phyloP scores from a whole-genome alignment of 1,140 invertebrate species.

The Danaus melanippus region DNA sequence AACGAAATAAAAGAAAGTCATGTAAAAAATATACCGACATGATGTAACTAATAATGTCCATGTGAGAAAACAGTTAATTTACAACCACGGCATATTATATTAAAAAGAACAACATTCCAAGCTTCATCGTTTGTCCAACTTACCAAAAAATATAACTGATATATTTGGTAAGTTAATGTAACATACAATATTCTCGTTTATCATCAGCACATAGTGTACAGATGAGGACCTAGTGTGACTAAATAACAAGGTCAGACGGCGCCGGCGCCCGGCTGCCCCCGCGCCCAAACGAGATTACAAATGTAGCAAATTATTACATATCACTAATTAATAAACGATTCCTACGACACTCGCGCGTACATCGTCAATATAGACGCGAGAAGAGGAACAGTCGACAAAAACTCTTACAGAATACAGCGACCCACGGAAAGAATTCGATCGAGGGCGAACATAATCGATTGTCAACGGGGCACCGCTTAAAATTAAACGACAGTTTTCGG shows the following conservation, averaged over 20 bases:
- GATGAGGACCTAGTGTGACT: constrained; percentile 7
- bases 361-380: not conserved
- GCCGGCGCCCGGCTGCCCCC: constrained; percentile 28
- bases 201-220: no score
- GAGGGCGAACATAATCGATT: constrained; percentile 62
- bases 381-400: no score
- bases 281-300: constrained; percentile 12
- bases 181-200: no score
- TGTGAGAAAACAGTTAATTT: no score
- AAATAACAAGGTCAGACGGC: constrained; percentile 34
- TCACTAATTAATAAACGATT: constrained; percentile 11
- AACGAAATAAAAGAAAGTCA: no score
- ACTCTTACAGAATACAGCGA: not conserved
- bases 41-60: no score
- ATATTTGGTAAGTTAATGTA: no score
- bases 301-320: constrained; percentile 7
- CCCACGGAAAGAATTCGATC: constrained; percentile 39
- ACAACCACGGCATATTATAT: no score
- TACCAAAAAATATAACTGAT: not conserved
- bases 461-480: constrained; percentile 52
- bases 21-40: no score
- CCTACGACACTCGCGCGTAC: constrained; percentile 17
- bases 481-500: constrained; percentile 66
- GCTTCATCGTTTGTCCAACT: not conserved
- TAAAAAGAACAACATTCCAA: no score